A percentile compares a stretch with the other conserved stretches of the same genome.
phyloP scores from a whole-genome alignment of 1,140 invertebrate genomes.

The Drosophila arizonae region DNA sequence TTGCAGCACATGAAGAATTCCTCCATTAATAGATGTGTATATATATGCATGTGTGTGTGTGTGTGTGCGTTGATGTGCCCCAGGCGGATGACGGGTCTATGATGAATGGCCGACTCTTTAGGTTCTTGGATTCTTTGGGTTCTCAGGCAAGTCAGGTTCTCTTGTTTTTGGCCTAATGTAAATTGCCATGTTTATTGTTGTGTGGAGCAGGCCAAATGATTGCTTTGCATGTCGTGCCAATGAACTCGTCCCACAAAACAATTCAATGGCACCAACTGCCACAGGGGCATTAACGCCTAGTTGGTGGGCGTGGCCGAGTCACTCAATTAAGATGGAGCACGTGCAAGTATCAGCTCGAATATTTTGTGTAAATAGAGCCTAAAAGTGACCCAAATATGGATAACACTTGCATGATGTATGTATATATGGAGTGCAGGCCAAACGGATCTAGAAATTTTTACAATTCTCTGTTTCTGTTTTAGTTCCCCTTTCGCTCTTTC shows the following conservation, averaged over 20 bases:
- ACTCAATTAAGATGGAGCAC: constrained; percentile 57
- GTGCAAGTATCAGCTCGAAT: constrained; percentile 7
- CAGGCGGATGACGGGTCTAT: constrained; percentile 25
- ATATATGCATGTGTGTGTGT: neutral
- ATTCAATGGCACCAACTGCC: constrained; percentile 34
- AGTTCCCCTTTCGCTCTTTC: neutral
- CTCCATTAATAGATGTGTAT: neutral
- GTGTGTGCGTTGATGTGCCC: constrained; percentile 7
- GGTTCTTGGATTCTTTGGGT: constrained; percentile 11
- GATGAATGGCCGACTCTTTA: constrained; percentile 35
- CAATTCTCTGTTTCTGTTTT: neutral
- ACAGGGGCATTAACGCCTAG: constrained; percentile 29
- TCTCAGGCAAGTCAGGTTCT: constrained; percentile 21
- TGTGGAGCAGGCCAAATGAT: constrained; percentile 58
- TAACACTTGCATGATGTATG: neutral
- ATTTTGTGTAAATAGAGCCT: too few species aligned
- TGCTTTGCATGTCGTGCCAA: constrained; percentile 73
- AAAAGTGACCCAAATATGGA: constrained; percentile 27
- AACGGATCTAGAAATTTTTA: constrained; percentile 26
- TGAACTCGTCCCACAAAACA: constrained; percentile 51
- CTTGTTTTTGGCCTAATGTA: constrained; percentile 51
- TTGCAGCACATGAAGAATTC: constrained; percentile 25
- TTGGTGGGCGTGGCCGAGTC: neutral
- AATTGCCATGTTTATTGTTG: constrained; percentile 60
- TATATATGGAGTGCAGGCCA: neutral